Base-by-base conservation (phyloP, 2,888 invertebrate genomes). In the Drosophila colorata region DNA sequence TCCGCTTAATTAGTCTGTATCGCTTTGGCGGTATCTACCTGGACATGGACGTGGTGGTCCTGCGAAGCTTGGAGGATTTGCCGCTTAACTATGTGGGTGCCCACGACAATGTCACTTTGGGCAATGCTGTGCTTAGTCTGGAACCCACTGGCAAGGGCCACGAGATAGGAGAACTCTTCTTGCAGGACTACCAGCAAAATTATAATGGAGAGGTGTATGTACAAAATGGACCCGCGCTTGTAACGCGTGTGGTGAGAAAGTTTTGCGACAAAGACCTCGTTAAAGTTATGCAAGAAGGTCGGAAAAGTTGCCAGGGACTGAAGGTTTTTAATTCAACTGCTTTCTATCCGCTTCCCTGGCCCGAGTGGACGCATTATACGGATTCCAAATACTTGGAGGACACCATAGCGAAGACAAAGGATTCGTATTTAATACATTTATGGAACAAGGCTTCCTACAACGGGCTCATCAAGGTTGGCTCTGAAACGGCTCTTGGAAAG, bases 11-110 rank as follows among this genome's bases (percentile, higher is more conserved):
- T 28, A 92, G 90, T 0, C 91, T 97, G 4, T 96, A 95, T 93
- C 96, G 95, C 87, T 96, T 94, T 90, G 96, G 96, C 11, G 97
- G 97, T 0, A 94, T 96, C 51, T 96, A 96, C 88, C 90, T 97
- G 53, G 96, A 97, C 82, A 92, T 96, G 74, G 96, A 97, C 90
- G 94, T 96, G 2, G 93, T 97, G 13, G 94, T 96, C 3, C 93
- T 94, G 18, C 95, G 94, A 73, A 90, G 80, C 14, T 74, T 91
- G 47, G 90, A 91, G 63, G 69, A 88, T 28, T 43, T 90, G 2
- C 41, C 52, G 0, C 28, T 53, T 2, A 68, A 66, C 16, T 68
- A 37, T 65, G 14, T 64, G 2, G 95, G 95, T 5, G 94, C 94
- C 0, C 16, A 59, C 4, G 95, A 95, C 90, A 93, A 94, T 2